phyloP scores from a whole-genome alignment of 2,113 vertebrate species.

The Ciconia stormi region DNA sequence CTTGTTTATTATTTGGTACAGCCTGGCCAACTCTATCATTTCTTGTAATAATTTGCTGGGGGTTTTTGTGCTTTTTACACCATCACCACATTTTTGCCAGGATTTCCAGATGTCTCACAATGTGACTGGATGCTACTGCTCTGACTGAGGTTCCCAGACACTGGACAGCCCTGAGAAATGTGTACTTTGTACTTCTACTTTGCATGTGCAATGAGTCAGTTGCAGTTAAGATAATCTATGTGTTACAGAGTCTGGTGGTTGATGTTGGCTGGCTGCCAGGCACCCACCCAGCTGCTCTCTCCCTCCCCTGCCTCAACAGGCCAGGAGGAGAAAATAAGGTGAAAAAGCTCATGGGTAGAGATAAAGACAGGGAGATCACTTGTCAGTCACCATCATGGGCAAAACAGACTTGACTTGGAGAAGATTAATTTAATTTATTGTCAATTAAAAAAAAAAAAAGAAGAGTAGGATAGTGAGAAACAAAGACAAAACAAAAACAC shows the following conservation, averaged over 20 bases:
- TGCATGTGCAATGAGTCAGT: background rate
- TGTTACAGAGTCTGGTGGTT: background rate
- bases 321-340: background rate
- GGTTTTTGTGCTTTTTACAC: background rate
- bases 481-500: background rate
- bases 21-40: background rate
- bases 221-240: background rate
- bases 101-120: background rate
- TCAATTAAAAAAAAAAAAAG: background rate
- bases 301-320: background rate
- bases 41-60: background rate
- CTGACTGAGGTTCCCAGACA: background rate
- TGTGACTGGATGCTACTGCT: background rate
- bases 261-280: background rate
- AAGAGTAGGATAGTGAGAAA: background rate
- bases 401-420: background rate
- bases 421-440: background rate
- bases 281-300: background rate
- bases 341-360: background rate
- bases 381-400: background rate
- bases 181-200: background rate
- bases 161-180: background rate
- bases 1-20: background rate
- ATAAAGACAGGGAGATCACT: background rate
- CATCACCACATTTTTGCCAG: background rate